Conservation (phyloP, 2,797 vertebrate species). For the Loriculus beryllinus region DNA sequence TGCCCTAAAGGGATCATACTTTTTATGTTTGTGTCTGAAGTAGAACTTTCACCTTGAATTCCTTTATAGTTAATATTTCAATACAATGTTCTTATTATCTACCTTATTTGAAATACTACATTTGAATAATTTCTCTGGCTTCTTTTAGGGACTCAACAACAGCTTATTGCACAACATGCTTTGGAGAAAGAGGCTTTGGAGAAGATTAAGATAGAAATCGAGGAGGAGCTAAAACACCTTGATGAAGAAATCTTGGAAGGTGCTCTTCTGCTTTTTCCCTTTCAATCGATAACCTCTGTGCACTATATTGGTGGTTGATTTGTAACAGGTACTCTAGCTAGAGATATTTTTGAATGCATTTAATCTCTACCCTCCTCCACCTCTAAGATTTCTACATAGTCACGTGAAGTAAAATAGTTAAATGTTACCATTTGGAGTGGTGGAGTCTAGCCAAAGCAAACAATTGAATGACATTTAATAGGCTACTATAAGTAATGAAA, state of each 20-base stretch:
- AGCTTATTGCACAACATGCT: constrained; percentile 39
- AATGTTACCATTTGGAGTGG: not conserved
- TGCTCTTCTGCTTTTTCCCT: constrained; percentile 37
- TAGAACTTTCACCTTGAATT: not conserved
- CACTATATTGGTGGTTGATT: constrained; percentile 20
- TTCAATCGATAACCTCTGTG: not conserved
- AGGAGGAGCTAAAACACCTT: constrained; percentile 85
- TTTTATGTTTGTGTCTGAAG: not conserved
- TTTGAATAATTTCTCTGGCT: constrained; percentile 24
- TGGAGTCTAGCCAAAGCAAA: constrained; percentile 38
- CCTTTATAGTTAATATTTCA: not conserved
- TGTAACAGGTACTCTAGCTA: constrained; percentile 21
- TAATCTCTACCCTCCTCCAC: not conserved
- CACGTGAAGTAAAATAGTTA: not conserved
- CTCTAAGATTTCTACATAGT: not conserved
- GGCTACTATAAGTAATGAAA: constrained; percentile 25
- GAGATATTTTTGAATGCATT: not conserved
- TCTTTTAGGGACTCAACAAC: constrained; percentile 65
- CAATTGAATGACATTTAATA: constrained; percentile 15
- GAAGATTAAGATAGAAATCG: constrained; percentile 85
- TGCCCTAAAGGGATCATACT: not conserved
- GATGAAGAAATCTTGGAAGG: constrained; percentile 89
- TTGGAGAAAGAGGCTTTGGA: constrained; percentile 71
- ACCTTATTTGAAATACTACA: not conserved
- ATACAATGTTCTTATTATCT: not conserved